A percentile compares a stretch with the other conserved stretches of the same genome.
Conservation (phyloP, 1,140 invertebrate genomes). For the Panonychus citri region DNA sequence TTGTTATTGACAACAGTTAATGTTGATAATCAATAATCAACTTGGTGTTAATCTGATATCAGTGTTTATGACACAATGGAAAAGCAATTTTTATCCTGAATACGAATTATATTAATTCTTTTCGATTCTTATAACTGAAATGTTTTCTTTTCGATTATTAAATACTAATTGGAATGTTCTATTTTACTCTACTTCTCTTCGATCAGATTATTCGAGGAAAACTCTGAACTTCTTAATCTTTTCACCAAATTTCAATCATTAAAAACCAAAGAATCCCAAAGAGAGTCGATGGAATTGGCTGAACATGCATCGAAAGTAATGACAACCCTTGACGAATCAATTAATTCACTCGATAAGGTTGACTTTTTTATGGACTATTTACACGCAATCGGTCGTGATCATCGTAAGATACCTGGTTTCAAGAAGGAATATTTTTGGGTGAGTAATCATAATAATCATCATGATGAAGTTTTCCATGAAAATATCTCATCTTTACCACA, state of each 20-base stretch:
- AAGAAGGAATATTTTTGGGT: conserved; percentile 69
- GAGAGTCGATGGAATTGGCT: conserved; percentile 48
- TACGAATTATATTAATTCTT: too few species aligned
- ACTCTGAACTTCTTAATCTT: conserved; percentile 47
- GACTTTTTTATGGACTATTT: conserved; percentile 59
- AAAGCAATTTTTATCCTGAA: too few species aligned
- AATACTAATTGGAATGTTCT: too few species aligned
- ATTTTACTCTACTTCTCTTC: conserved; percentile 6
- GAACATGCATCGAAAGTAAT: conserved; percentile 71
- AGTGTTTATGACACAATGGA: too few species aligned
- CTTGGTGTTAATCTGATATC: too few species aligned
- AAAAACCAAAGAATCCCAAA: conserved; percentile 52
- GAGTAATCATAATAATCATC: conserved; percentile 19
- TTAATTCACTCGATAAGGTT: conserved; percentile 55
- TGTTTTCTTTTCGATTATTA: too few species aligned
- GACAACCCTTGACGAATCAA: conserved; percentile 52
- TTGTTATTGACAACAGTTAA: too few species aligned
- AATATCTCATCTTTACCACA: too few species aligned
- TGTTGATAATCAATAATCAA: too few species aligned
- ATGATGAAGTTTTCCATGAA: too few species aligned
- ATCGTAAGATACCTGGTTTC: conserved; percentile 56
- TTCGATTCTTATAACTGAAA: too few species aligned
- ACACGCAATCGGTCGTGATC: conserved; percentile 52
- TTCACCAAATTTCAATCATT: conserved; percentile 55
- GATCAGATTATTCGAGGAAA: conserved; percentile 68